Evolutionary conservation across 2,113 vertebrate genomes (phyloP).

Genomic region (Cyprinodon variegatus): DNA sequence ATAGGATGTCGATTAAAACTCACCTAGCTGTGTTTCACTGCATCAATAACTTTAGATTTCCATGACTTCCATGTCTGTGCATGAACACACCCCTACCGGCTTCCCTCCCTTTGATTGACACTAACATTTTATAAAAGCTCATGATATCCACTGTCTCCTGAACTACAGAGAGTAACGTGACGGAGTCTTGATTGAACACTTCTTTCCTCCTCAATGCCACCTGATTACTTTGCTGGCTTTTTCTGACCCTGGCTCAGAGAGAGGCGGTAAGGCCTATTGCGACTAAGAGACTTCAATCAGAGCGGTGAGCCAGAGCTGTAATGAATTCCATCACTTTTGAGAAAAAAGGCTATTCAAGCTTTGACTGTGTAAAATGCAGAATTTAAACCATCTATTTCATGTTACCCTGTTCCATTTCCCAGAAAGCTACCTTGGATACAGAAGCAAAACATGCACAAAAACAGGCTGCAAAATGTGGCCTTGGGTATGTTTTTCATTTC

Average conservation of each 20-base stretch:
- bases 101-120: conserved; percentile 26
- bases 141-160: conserved; percentile 16
- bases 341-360: conserved; percentile 58
- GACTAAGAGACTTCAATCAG: conserved; percentile 73
- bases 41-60: neutral
- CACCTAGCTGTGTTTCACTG: neutral
- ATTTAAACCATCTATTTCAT: conserved; percentile 6
- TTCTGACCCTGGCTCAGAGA: conserved; percentile 40
- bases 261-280: conserved; percentile 48
- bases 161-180: conserved; percentile 33
- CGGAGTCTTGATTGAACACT: conserved; percentile 57
- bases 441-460: conserved; percentile 9
- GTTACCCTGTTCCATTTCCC: conserved; percentile 6
- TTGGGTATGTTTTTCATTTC: conserved; percentile 29
- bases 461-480: conserved; percentile 16
- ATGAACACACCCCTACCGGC: neutral
- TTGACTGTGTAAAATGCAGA: conserved; percentile 31
- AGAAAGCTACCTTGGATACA: conserved; percentile 9
- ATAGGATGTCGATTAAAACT: neutral
- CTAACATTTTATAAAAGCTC: conserved; percentile 1
- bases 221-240: conserved; percentile 58
- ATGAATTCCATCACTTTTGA: conserved; percentile 64
- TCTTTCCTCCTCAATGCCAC: conserved; percentile 46
- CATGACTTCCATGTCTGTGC: neutral
- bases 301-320: conserved; percentile 43